Base-by-base conservation (phyloP, 2,888 invertebrate species). In the Baronia brevicornis region DNA sequence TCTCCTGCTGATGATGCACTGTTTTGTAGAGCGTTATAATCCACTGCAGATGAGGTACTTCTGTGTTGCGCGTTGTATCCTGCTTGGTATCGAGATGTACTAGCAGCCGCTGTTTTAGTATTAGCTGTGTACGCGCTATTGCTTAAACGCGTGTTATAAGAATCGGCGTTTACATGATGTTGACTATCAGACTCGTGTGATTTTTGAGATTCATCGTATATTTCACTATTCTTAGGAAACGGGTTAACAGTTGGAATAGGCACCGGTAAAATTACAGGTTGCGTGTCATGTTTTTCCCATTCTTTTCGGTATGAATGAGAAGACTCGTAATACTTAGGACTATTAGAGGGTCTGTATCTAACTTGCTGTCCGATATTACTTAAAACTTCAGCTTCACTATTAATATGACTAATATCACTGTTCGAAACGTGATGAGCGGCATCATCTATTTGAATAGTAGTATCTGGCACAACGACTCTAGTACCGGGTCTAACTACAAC, bases 261-360 rank as follows among this genome's bases (percentile, higher is more conserved):
- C 19, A 55, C 25, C 27, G 59, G 42, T 11, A 49, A 36, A 12
- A 46, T 42, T 14, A 50, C 44, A 9, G 79, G 75, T 27, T 54
- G 46, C 4, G 58, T 54, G 28, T 72, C 58, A 38, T 77, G 79
- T 44, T 74, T 79, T 51, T 84, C 82, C 84, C 82, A 84, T 60
- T 75, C 55, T 44, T 84, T 84, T 19, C 51, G 63, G 38, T 84
- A 84, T 31, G 60, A 73, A 39, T 79, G 82, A 8, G 77, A 67
- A 5, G 80, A 67, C 47, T 84, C 74, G 32, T 80, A 82, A 41
- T 65, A 64, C 46, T 72, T 82, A 6, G 53, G 53, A 12, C 53
- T 44, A 21, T 29, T 50, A 9, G 33, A 38, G 14, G 74, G 64
- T 36, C 39, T 57, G 20, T 51, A 43, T 13, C 46, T 35, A 10